These are phyloP conservation scores for Rhegmatorhina hoffmannsi DNA, from an alignment of 2,113 vertebrate genomes.

Conservation along the genomic window DNA sequence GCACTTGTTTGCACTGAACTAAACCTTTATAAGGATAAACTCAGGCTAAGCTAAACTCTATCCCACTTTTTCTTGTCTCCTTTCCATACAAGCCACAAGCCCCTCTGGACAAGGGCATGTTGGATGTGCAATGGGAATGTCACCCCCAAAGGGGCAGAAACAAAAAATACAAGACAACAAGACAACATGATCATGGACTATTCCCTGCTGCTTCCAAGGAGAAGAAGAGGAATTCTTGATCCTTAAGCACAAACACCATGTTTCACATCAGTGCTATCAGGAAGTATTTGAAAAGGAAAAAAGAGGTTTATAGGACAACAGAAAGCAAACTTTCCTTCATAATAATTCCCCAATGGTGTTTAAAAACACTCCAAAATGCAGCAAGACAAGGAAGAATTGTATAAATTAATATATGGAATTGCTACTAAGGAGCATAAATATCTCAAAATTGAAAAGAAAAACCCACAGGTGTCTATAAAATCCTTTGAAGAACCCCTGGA, in stretches of 20 bases:
- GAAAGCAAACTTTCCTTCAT: not conserved
- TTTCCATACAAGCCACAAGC: not conserved
- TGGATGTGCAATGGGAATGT: not conserved
- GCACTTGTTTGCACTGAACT: not conserved
- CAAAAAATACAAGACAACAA: not conserved
- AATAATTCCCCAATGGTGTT: rapidly evolving
- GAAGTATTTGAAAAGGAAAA: not conserved
- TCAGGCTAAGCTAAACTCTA: not conserved
- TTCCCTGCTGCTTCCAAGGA: not conserved
- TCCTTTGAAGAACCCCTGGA: not conserved
- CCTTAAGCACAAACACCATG: not conserved
- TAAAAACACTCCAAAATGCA: not conserved
- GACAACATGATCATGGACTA: not conserved
- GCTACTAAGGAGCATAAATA: not conserved
- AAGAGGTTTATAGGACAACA: not conserved
- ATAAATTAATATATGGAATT: not conserved
- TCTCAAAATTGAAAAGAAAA: not conserved
- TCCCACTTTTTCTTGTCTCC: not conserved
- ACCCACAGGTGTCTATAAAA: not conserved
- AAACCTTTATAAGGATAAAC: not conserved
- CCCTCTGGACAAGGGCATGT: rapidly evolving
- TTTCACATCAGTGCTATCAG: not conserved
- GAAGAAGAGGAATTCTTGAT: not conserved
- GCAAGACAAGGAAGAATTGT: not conserved
- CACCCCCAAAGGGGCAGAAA: not conserved